Percentiles rank a stretch among this genome's conserved stretches.
phyloP scores from a whole-genome alignment of 2,113 vertebrate species.

The Carlito syrichta region DNA sequence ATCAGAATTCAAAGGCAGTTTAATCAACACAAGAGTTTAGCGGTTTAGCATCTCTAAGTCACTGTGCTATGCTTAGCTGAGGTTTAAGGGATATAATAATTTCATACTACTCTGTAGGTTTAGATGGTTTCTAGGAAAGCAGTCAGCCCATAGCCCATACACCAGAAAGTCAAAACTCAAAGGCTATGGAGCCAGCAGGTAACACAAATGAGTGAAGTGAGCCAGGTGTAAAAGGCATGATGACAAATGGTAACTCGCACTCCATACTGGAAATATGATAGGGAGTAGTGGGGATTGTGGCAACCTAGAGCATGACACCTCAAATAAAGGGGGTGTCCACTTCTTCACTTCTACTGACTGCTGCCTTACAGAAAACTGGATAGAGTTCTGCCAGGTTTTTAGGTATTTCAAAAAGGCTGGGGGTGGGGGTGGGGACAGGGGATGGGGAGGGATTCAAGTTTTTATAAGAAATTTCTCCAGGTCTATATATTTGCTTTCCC shows the following conservation, averaged over 20 bases:
- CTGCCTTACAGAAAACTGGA: too few species aligned
- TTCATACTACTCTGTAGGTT: neutral
- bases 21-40: too few species aligned
- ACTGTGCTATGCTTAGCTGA: neutral
- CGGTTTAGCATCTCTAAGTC: neutral
- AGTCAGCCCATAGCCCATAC: neutral
- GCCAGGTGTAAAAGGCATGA: neutral
- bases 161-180: neutral
- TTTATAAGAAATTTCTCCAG: neutral
- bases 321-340: fast-evolving
- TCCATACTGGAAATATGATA: fast-evolving
- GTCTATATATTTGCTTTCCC: neutral
- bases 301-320: neutral
- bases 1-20: neutral
- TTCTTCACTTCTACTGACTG: fast-evolving
- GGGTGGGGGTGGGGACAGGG: neutral
- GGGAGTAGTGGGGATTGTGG: fast-evolving
- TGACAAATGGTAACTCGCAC: neutral
- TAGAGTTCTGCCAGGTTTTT: neutral
- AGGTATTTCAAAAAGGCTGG: neutral
- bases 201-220: neutral
- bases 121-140: neutral
- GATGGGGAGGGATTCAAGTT: neutral
- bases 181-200: neutral
- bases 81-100: neutral